Evolutionary conservation across 2,888 invertebrate genomes (phyloP).

Genomic region (Liopterus haemorrhoidalis): DNA sequence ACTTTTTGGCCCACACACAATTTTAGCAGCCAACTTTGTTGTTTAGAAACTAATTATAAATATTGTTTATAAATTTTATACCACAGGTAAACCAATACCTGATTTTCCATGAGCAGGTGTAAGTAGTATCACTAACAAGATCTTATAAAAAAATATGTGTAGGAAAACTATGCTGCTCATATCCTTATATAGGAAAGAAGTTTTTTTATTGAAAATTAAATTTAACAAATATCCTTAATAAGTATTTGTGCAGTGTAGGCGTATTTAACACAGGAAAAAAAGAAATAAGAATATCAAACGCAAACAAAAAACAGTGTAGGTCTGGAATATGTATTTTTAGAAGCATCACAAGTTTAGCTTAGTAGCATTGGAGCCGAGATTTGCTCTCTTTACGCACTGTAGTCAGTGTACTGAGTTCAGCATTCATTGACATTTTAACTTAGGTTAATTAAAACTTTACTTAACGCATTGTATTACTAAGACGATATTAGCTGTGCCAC

Average conservation of each 20-base stretch:
- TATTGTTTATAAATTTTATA: no score
- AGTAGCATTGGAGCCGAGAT: slow-evolving; percentile 15
- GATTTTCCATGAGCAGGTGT: no score
- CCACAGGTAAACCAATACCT: no score
- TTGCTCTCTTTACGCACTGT: slow-evolving; percentile 19
- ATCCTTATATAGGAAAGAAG: background rate
- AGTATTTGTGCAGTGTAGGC: slow-evolving; percentile 12
- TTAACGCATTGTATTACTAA: no score
- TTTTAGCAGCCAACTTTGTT: no score
- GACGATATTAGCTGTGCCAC: no score
- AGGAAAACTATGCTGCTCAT: background rate
- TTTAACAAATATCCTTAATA: slow-evolving; percentile 6
- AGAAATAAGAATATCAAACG: slow-evolving; percentile 15
- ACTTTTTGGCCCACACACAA: no score
- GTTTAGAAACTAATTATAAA: no score
- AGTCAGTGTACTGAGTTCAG: slow-evolving; percentile 12
- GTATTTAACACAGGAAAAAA: slow-evolving; percentile 11
- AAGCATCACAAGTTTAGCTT: slow-evolving; percentile 14
- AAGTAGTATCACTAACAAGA: no score
- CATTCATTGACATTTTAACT: slow-evolving; percentile 21
- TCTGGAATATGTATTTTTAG: slow-evolving; percentile 24
- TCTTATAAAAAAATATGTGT: no score
- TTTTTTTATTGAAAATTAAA: slow-evolving; percentile 5
- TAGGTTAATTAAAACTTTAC: no score
- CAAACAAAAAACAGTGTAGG: slow-evolving; percentile 20